Evolutionary conservation across 2,113 vertebrate species (phyloP).

Genomic region (Eulemur rufifrons): DNA sequence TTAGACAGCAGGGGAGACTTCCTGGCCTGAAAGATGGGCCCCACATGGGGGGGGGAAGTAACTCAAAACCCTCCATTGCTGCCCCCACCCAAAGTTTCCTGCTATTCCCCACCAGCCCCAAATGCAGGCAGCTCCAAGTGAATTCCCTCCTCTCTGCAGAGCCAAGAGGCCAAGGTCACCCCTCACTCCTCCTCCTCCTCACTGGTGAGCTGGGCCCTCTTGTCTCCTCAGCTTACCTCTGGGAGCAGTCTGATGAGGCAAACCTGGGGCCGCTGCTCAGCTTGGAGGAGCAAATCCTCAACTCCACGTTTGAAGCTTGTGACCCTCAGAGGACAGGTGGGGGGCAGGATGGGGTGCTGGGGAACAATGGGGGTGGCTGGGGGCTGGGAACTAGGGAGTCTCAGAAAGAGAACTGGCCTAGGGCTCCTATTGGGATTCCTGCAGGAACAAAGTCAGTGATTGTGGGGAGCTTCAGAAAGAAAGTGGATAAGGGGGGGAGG

Average conservation of each 20-base stretch:
- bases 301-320: conserved; percentile 81
- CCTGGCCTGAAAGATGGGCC: neutral
- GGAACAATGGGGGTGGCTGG: neutral
- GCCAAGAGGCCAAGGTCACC: neutral
- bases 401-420: neutral
- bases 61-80: neutral
- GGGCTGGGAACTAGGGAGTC: neutral
- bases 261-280: conserved; percentile 42
- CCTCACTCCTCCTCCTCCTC: neutral
- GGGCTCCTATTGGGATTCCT: neutral
- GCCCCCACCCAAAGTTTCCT: neutral
- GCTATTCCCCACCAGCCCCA: neutral
- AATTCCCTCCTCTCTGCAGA: neutral
- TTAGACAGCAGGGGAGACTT: neutral
- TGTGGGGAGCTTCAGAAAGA: neutral
- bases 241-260: conserved; percentile 55
- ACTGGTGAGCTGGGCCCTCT: neutral
- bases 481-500: neutral
- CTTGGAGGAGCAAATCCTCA: conserved; percentile 82
- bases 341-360: neutral
- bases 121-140: neutral
- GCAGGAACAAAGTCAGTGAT: neutral
- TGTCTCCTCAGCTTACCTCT: conserved; percentile 62
- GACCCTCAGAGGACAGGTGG: conserved; percentile 83
- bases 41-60: too few relatives aligned